Conservation (phyloP, 2,113 vertebrate genomes). For the Chamaea fasciata region DNA sequence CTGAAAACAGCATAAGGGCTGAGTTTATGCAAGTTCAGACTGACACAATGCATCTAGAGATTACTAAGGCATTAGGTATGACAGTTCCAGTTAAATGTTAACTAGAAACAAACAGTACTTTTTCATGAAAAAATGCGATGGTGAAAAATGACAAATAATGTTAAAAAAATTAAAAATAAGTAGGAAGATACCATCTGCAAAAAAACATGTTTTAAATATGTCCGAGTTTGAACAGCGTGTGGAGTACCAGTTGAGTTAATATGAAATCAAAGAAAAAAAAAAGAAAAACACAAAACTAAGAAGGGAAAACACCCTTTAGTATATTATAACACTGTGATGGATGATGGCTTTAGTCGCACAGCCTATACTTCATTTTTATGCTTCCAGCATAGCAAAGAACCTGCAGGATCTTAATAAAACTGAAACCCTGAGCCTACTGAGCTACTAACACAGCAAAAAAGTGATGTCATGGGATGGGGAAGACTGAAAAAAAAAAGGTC, state of each 20-base stretch:
- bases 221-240: background rate
- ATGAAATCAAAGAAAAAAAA: background rate
- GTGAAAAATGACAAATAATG: background rate
- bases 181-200: background rate
- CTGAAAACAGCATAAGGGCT: slow-evolving; percentile 3
- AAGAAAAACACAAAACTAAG: background rate
- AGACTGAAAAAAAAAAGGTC: background rate
- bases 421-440: background rate
- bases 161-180: background rate
- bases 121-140: background rate
- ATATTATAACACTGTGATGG: background rate
- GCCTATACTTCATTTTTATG: background rate
- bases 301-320: background rate
- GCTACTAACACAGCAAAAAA: background rate
- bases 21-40: slow-evolving; percentile 13
- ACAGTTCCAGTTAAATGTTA: slow-evolving; percentile 7
- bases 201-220: background rate
- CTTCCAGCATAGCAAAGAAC: background rate
- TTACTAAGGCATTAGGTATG: slow-evolving; percentile 12
- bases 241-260: background rate
- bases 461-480: background rate
- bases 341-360: background rate
- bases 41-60: background rate
- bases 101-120: background rate
- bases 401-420: background rate